Evolutionary conservation across 2,888 invertebrate species (phyloP).

Genomic region (Panopea generosa): DNA sequence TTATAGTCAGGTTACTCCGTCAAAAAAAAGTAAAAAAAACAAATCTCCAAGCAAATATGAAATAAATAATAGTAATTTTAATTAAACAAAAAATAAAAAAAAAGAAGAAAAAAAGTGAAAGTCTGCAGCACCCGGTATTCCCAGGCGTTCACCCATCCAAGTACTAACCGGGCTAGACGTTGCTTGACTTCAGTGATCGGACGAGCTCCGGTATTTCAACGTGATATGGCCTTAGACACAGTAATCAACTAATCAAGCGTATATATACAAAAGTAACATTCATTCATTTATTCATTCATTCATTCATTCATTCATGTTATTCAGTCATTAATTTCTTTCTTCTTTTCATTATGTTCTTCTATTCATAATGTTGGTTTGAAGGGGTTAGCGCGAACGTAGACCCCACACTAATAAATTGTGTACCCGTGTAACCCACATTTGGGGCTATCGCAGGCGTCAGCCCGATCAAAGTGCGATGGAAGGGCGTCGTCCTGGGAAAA

Average conservation of each 20-base stretch:
- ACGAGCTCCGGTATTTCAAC: background rate
- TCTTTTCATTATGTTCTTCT: too few species aligned
- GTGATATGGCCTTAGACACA: conserved; percentile 1
- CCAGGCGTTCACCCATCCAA: background rate
- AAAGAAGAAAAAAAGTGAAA: background rate
- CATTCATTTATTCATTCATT: too few species aligned
- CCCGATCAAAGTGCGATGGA: conserved; percentile 79
- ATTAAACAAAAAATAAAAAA: background rate
- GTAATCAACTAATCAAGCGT: too few species aligned
- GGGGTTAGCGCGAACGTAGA: conserved; percentile 75
- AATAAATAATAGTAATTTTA: background rate
- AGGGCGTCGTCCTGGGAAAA: conserved; percentile 90
- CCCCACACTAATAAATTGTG: conserved; percentile 71
- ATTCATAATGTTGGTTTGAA: conserved; percentile 3
- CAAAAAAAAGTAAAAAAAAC: too few species aligned
- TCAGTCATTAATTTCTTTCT: too few species aligned
- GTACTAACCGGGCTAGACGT: background rate
- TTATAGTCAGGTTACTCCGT: too few species aligned
- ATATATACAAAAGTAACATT: too few species aligned
- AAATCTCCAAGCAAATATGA: too few species aligned
- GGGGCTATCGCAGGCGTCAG: conserved; percentile 6
- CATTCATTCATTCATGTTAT: too few species aligned
- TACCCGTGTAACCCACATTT: conserved; percentile 73
- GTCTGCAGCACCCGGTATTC: conserved; percentile 2
- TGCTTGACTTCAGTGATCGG: background rate